phyloP scores from a whole-genome alignment of 2,888 invertebrate species.

The Hyppa rectilinea region DNA sequence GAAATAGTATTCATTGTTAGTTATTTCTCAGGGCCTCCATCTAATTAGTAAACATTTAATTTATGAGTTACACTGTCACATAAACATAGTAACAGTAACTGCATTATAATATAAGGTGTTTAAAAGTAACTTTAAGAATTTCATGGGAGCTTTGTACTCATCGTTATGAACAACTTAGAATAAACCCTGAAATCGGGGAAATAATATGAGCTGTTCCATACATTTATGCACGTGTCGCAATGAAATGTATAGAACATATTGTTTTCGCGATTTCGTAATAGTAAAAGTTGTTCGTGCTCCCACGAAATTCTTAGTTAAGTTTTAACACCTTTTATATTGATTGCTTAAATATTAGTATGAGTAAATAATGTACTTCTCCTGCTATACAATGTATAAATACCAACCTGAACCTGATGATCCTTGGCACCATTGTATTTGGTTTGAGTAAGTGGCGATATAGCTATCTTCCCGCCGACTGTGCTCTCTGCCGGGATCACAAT shows the following conservation, averaged over 20 bases:
- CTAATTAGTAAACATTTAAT: not conserved
- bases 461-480: slow-evolving; percentile 78
- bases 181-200: too few species aligned
- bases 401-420: slow-evolving; percentile 75
- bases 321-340: too few species aligned
- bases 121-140: too few species aligned
- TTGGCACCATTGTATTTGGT: slow-evolving; percentile 68
- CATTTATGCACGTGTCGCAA: too few species aligned
- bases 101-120: not conserved
- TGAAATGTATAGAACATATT: too few species aligned
- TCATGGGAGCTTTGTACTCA: too few species aligned
- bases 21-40: slow-evolving; percentile 11
- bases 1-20: not conserved
- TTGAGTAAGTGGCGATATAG: slow-evolving; percentile 77
- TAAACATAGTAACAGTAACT: not conserved
- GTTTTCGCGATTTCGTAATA: too few species aligned
- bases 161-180: too few species aligned
- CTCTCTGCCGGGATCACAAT: slow-evolving; percentile 76
- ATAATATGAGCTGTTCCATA: too few species aligned
- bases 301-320: too few species aligned
- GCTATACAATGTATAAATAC: slow-evolving; percentile 26
- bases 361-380: not conserved
- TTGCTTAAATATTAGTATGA: not conserved
- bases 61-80: not conserved
- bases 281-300: too few species aligned